Percentiles rank a stretch among this genome's conserved stretches.
These are phyloP conservation scores for Heterohyrax brucei DNA, from an alignment of 2,797 vertebrate species.

Conservation along the genomic window DNA sequence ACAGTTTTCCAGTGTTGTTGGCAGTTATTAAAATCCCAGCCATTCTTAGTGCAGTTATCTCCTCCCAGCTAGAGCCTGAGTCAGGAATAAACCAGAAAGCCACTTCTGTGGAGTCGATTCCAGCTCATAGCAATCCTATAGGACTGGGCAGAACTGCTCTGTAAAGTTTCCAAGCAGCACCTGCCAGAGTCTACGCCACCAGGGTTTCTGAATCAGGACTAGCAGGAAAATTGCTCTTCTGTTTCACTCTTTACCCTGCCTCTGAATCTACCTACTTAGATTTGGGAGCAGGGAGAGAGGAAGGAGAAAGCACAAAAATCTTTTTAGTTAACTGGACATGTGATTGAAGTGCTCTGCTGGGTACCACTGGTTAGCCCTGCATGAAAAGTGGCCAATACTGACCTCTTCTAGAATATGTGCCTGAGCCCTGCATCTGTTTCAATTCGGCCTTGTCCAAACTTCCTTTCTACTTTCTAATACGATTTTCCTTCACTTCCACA, in stretches of 20 bases:
- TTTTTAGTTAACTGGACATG: background rate
- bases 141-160: too few species aligned
- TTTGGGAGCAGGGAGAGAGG: background rate
- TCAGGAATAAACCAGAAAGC: background rate
- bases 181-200: too few species aligned
- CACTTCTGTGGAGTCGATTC: too few species aligned
- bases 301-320: background rate
- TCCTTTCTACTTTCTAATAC: background rate
- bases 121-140: too few species aligned
- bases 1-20: conserved; percentile 3
- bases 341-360: background rate
- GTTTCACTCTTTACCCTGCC: background rate
- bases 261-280: conserved; percentile 24
- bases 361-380: background rate
- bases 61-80: background rate
- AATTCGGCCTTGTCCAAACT: background rate
- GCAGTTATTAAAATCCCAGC: background rate
- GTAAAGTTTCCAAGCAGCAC: too few species aligned
- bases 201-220: too few species aligned
- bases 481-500: background rate
- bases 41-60: background rate
- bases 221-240: background rate
- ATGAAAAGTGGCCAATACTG: background rate
- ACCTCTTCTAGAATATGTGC: background rate
- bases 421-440: background rate